Base-by-base conservation (phyloP, 2,113 vertebrate species). In the Tursiops truncatus region DNA sequence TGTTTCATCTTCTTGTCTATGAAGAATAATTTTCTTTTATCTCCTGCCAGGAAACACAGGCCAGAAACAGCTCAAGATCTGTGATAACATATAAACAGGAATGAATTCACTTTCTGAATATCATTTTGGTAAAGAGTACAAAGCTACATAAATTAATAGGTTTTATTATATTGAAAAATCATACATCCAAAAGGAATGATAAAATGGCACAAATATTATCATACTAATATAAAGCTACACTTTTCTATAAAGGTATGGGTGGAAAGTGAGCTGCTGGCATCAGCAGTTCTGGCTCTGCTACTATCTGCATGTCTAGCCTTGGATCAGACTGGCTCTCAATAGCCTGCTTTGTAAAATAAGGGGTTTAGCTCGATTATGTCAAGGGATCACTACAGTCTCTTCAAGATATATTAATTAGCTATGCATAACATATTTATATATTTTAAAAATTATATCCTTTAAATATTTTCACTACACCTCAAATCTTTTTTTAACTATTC, bases 11-110 rank as follows among this genome's bases (percentile, higher is more conserved):
- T 80, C 17, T 82, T 85, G 9, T 80, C 31, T 91, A 6, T 62
- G 76, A 91, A 81, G 92, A 92, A 96, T 74, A 50, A 94, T 77
- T 44, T 77, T 53, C n/a, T 68, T 63, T 93, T 63, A 93, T 96
- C 74, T 95, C 81, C 92, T 47, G 38, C 33, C 74, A 87, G 65
- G 56, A 97, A 95, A 91, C 67, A 83, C 3, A 93, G 92, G 23
- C 10, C 63, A 90, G 73, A 96, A 89, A 74, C 23, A 60, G 44
- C 28, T 84, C 41, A 92, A 95, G 56, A 92, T 86, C 28, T 71
- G 28, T 83, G 80, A 87, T 60, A 91, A 95, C 50, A 83, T 81
- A 53, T 17, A 60, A 73, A 62, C 36, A 89, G 38, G 62, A 95
- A 70, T 47, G 5, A 14, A 89, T 65, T 93, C 9, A 76, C 1